phyloP scores from a whole-genome alignment of 2,113 vertebrate species.

The Myotis davidii region DNA sequence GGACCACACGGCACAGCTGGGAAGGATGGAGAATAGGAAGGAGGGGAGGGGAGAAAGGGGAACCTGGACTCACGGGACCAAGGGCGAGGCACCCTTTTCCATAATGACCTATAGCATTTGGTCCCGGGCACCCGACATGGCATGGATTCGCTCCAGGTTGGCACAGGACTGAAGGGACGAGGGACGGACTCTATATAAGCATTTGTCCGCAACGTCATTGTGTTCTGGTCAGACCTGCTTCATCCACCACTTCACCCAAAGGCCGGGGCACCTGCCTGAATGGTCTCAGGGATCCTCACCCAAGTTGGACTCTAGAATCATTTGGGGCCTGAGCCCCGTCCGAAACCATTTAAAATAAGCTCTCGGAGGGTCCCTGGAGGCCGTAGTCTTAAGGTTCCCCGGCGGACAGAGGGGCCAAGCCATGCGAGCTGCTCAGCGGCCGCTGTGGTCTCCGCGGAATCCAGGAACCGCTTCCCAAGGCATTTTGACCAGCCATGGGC shows the following conservation, averaged over 20 bases:
- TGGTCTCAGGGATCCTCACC: background rate
- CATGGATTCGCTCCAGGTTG: background rate
- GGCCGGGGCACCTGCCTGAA: background rate
- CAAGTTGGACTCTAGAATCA: background rate
- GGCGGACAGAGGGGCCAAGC: background rate
- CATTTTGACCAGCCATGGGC: background rate
- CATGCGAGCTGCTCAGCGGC: background rate
- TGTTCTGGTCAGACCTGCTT: background rate
- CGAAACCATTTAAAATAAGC: background rate
- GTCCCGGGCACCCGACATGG: fast-evolving
- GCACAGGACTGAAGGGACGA: background rate
- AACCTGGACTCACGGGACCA: background rate
- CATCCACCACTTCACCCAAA: background rate
- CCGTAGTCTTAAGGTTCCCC: background rate
- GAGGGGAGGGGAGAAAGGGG: background rate
- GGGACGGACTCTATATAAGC: fast-evolving
- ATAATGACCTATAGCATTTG: background rate
- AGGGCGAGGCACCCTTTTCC: background rate
- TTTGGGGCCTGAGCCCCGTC: background rate
- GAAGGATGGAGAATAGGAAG: background rate
- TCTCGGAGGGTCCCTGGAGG: background rate
- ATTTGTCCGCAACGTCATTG: background rate
- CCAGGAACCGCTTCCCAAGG: background rate
- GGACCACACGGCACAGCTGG: background rate
- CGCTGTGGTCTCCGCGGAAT: background rate